Base-by-base conservation (phyloP, 2,113 vertebrate species). In the Elephas maximus region DNA sequence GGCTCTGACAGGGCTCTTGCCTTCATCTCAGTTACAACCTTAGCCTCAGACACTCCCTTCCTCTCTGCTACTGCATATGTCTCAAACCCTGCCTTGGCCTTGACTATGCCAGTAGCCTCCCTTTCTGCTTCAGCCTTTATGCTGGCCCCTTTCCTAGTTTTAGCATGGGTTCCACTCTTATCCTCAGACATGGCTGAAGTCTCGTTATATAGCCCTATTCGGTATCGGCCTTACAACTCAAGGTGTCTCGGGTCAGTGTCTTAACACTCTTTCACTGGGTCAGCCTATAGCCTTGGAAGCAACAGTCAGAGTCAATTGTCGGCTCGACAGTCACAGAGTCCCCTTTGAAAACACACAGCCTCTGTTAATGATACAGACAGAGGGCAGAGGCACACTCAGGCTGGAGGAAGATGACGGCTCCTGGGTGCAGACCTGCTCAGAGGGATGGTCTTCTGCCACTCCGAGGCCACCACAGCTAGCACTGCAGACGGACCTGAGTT, bases 151-250 rank as follows among this genome's bases (percentile, higher is more conserved):
- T 97, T 97, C 10, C 74, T 94, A 90, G 33, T 26, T 93, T 94
- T 97, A n/a, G 76, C 57, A 60, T 97, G 95, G 5, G 86, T 91
- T 96, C 84, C 93, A 83, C 1, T 60, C 87, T 94, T 94, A 90
- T 87, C 96, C 93, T 89, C 96, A 83, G 93, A 24, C 97, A 98
- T 98, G 63, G 33, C 1, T 80, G 24, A 95, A 94, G 18, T 41
- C 26, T 53, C 89, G 41, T 92, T 97, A 88, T 20, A 94, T 0
- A 89, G 23, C 37, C n/a, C 81, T 92, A 77, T 28, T 57, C 37
- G 92, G n/a, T 74, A 77, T 85, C 90, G 53, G 71, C 51, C 37
- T 97, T 90, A 67, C 24, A 83, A 87, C 23, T 95, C 89, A 90
- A 71, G 6, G 28, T 83, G 74, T 84, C 65, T 15, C 37, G 89